Evolutionary conservation across 64 coral and sea anemone species (phyloP).

Genomic region (Platygyra sinensis): DNA sequence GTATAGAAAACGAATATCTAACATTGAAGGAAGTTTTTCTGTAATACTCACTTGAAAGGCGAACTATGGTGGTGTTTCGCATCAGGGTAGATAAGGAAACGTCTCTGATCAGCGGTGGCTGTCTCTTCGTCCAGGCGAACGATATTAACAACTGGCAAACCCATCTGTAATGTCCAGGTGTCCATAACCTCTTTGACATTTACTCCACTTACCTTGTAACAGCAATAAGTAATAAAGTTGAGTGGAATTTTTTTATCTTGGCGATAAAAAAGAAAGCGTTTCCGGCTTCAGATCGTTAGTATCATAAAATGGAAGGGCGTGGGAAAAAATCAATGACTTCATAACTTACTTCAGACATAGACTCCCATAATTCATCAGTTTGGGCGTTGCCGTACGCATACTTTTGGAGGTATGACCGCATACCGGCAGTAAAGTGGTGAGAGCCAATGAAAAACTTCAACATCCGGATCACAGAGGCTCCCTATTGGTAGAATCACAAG

Average conservation of each 20-base stretch:
- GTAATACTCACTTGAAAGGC: constrained; percentile 40
- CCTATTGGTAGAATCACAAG: not conserved
- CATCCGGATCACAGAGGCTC: constrained; percentile 65
- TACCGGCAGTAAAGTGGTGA: constrained; percentile 44
- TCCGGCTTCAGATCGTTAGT: too few species aligned
- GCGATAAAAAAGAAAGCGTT: too few species aligned
- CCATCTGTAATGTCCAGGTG: constrained; percentile 69
- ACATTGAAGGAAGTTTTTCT: too few species aligned
- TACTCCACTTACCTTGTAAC: constrained; percentile 5
- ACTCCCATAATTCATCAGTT: constrained; percentile 66
- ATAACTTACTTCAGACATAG: constrained; percentile 33
- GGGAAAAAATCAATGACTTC: too few species aligned
- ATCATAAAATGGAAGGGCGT: too few species aligned
- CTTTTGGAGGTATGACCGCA: constrained; percentile 55
- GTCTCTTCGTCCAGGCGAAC: not conserved
- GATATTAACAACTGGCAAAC: constrained; percentile 53
- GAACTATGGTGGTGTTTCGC: constrained; percentile 14
- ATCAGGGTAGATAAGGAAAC: constrained; percentile 44
- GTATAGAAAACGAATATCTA: too few species aligned
- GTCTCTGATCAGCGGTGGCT: constrained; percentile 38
- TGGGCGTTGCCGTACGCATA: constrained; percentile 54
- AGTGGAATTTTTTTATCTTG: too few species aligned
- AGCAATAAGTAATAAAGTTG: not conserved
- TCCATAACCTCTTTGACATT: constrained; percentile 67
- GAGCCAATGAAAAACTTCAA: constrained; percentile 46